Base-by-base conservation (phyloP, 2,888 invertebrate genomes). In the Euproctis similis region DNA sequence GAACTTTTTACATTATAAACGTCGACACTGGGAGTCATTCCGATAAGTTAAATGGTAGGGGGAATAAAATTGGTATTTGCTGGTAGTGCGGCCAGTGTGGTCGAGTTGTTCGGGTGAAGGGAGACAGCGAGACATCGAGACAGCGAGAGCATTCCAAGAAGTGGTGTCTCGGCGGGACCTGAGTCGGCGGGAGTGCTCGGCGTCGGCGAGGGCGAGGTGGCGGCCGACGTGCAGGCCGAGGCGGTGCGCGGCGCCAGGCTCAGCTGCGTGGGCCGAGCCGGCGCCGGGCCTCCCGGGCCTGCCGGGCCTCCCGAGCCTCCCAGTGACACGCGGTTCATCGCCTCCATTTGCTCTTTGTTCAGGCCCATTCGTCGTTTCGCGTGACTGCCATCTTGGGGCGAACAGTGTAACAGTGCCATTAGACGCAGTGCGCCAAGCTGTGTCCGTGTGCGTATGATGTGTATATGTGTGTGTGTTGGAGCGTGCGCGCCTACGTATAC, bases 361-460 rank as follows among this genome's bases (percentile, higher is more conserved):
- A 85, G 84, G 67, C 85, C 85, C 78, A 84, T 82, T 61, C 85
- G 82, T 75, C 84, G 68, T 77, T 84, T 85, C 84, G 81, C 77
- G 81, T 85, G 82, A 78, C 85, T 84, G 85, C 85, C 85, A 85
- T 85, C 85, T 85, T 85, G 68, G 72, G 62, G 74, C 70, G 34
- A 34, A 34, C 34, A 34, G 34, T 34, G 74, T 53, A 75, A 76
- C 59, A 69, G 69, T 76, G 73, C 74, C 57, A 73, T 81, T 81
- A 78, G 68, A 68, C 57, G 60, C 61, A 53, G 65, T 68, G 68
- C 65, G 53, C 34, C 42, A 57, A 59, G 60, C 63, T 61, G 58
- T 51, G 44, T 36, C 44, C 35, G 36, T 50, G 39, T 42, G 44
- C 44, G 36, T n/a, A n/a, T n/a, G n/a, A n/a, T n/a, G n/a, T 61